Evolutionary conservation across 2,888 invertebrate genomes (phyloP).

Genomic region (Leucophora obtusa): DNA sequence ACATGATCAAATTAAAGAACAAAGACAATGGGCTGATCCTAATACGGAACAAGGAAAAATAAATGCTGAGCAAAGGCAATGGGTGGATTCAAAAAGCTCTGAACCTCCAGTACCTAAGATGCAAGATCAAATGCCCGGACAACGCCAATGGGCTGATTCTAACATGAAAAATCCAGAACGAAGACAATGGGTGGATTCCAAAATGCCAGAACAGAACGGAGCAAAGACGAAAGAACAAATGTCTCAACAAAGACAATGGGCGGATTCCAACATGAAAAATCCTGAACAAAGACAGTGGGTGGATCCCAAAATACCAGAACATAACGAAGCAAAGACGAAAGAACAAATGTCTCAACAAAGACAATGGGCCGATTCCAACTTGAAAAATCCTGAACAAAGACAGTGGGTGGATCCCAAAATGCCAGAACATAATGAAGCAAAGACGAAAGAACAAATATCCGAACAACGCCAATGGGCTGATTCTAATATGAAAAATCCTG

Average conservation of each 20-base stretch:
- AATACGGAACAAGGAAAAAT: neutral
- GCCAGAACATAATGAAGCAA: too few species aligned
- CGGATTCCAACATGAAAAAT: slow-evolving; percentile 1
- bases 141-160: slow-evolving; percentile 13
- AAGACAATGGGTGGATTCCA: slow-evolving; percentile 21
- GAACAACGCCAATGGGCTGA: slow-evolving; percentile 19
- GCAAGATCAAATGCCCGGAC: neutral
- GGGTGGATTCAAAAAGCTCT: neutral
- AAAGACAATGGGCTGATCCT: neutral
- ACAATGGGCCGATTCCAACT: slow-evolving; percentile 8
- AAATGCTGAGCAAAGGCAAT: neutral
- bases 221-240: neutral
- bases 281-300: slow-evolving; percentile 11
- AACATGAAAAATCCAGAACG: neutral
- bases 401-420: too few species aligned
- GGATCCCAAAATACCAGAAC: neutral
- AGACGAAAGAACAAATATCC: neutral
- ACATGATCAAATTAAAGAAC: neutral
- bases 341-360: neutral
- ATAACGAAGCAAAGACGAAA: neutral
- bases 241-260: slow-evolving; percentile 19
- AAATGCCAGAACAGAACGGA: slow-evolving; percentile 8
- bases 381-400: neutral
- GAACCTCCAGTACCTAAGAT: neutral
- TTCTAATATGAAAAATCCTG: neutral